Base-by-base conservation (phyloP, 2,888 invertebrate species). In the Lomographa bimaculata region DNA sequence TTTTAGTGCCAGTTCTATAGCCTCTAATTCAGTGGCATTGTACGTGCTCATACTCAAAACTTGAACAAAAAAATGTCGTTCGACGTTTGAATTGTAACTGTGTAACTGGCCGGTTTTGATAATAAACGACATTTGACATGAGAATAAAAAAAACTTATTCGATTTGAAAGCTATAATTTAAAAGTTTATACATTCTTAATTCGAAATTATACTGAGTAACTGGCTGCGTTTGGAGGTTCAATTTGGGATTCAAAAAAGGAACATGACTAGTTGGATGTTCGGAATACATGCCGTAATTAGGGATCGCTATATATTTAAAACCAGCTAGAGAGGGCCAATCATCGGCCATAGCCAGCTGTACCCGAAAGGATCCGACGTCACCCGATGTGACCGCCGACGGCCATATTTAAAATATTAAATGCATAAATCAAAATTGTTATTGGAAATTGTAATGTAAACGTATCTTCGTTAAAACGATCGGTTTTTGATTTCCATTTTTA, bases 371-470 rank as follows among this genome's bases (percentile, higher is more conserved):
- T 65, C 57, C 57, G 54, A 51, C 62, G 64, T 63, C 60, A 57
- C 56, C 48, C 68, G 51, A 63, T 67, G 69, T 65, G 63, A 65
- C 67, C 74, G 85, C 84, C 80, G 66, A 54, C 77, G 78, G 86
- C 79, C 80, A 82, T 85, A 70, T 75, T 83, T 79, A 81, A 75
- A 81, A 79, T 82, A 83, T 83, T 79, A 77, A 77, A 79, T 72
- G 62, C 79, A 83, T 84, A 84, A 84, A 84, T 85, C 85, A 84
- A 71, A 79, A 77, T 57, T 53, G 71, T 68, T 78, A 82, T 83
- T 79, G 81, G 78, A 75, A 78, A 74, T 80, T 78, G 71, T 78
- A 78, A 80, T 81, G 75, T 77, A 67, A 72, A 73, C 68, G 79
- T 74, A 68, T 71, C 55, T 65, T 71, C 67, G 63, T 73, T 74